Evolutionary conservation across 2,797 vertebrate species (phyloP).

Genomic region (Heterohyrax brucei): DNA sequence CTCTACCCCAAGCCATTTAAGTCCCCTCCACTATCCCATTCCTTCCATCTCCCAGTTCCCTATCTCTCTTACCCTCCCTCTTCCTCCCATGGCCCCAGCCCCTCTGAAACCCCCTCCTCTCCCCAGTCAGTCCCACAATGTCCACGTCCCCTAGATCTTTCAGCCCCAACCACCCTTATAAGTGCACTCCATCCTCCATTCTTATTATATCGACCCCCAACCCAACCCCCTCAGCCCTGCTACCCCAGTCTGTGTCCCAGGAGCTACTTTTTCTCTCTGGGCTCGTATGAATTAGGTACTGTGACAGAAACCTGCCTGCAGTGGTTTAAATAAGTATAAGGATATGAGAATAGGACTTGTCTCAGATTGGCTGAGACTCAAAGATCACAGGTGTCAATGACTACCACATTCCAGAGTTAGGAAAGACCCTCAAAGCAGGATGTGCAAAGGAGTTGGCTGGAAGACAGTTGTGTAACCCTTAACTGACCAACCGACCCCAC

Average conservation of each 20-base stretch:
- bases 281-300: background rate
- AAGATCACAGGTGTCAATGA: background rate
- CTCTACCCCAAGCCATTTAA: background rate
- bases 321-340: background rate
- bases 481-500: background rate
- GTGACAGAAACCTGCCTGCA: background rate
- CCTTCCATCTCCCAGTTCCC: background rate
- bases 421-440: background rate
- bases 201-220: background rate
- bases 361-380: background rate
- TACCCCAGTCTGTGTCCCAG: background rate
- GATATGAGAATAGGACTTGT: background rate
- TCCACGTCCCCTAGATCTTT: background rate
- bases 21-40: background rate
- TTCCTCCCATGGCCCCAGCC: background rate
- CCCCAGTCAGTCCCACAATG: background rate
- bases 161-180: background rate
- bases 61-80: background rate
- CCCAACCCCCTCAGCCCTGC: no score
- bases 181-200: background rate
- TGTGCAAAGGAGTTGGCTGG: background rate
- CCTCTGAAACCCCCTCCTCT: background rate
- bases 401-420: background rate
- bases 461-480: background rate
- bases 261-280: background rate